A percentile compares a stretch with the other conserved stretches of the same genome.
These are phyloP conservation scores for Centrocercus urophasianus DNA, from an alignment of 2,113 vertebrate species.

Conservation along the genomic window DNA sequence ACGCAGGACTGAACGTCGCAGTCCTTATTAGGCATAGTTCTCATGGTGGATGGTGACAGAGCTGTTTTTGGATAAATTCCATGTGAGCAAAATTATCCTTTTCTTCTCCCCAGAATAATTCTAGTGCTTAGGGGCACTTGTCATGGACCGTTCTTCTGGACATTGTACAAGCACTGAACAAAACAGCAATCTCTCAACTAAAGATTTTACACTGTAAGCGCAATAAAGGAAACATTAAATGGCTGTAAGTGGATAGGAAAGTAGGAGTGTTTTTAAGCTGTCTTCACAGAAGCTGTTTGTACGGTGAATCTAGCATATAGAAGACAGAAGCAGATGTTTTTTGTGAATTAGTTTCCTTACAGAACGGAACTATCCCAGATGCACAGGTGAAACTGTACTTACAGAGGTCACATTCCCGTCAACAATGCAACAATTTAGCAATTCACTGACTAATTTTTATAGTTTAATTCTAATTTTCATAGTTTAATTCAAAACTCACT, in stretches of 20 bases:
- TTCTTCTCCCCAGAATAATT: background rate
- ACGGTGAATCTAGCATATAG: background rate
- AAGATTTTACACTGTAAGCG: slow-evolving; percentile 12
- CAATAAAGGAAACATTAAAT: background rate
- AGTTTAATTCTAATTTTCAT: background rate
- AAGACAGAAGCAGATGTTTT: background rate
- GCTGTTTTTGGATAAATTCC: background rate
- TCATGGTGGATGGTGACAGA: background rate
- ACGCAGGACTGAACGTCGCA: background rate
- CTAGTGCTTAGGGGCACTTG: slow-evolving; percentile 10
- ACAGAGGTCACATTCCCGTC: background rate
- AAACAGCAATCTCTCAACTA: slow-evolving; percentile 15
- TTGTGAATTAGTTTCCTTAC: background rate
- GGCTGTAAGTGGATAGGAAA: background rate
- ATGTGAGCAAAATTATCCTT: background rate
- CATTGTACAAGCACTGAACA: slow-evolving; percentile 22
- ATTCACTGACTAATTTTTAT: background rate
- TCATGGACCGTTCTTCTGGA: slow-evolving; percentile 20
- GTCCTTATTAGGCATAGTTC: background rate
- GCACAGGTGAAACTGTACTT: slow-evolving; percentile 30
- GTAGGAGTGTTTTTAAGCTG: background rate
- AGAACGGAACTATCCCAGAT: background rate
- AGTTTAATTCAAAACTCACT: background rate
- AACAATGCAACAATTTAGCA: background rate
- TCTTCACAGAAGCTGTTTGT: background rate